phyloP scores from a whole-genome alignment of 2,888 invertebrate genomes.

The Gryllus longicercus region DNA sequence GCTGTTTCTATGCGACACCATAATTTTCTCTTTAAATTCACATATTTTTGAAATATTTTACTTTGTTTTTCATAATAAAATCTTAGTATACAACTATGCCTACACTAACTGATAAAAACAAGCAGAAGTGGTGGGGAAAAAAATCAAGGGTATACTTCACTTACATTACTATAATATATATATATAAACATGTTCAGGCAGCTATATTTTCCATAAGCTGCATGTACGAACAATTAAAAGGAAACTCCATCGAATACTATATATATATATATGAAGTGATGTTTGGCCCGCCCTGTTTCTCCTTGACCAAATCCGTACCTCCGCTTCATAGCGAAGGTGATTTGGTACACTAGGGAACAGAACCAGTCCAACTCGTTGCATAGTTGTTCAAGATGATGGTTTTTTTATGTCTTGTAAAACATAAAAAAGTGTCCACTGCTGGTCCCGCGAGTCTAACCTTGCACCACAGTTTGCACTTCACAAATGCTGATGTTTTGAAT shows the following conservation, averaged over 20 bases:
- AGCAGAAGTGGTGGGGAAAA: slow-evolving; percentile 28
- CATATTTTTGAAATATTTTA: slow-evolving; percentile 24
- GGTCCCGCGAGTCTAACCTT: slow-evolving; percentile 31
- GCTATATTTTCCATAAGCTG: neutral
- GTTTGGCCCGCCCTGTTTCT: neutral
- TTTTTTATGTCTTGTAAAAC: neutral
- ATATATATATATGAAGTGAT: neutral
- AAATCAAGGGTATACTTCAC: slow-evolving; percentile 8
- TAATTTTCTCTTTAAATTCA: slow-evolving; percentile 25
- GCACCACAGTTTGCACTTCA: slow-evolving; percentile 25
- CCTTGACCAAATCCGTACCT: neutral
- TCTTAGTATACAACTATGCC: slow-evolving; percentile 35
- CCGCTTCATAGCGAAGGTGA: neutral
- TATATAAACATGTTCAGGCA: slow-evolving; percentile 29
- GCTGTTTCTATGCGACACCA: slow-evolving; percentile 27
- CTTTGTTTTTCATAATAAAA: slow-evolving; percentile 32
- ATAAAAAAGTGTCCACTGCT: slow-evolving; percentile 29
- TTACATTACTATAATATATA: slow-evolving; percentile 29
- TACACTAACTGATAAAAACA: slow-evolving; percentile 33
- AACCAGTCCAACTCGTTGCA: slow-evolving; percentile 22
- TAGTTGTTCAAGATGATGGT: neutral
- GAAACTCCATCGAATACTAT: slow-evolving; percentile 4
- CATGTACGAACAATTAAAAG: neutral
- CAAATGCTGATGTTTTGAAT: slow-evolving; percentile 3
- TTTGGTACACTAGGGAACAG: slow-evolving; percentile 18